Evolutionary conservation across 2,888 invertebrate genomes (phyloP).

Genomic region (Tiphia femorata): DNA sequence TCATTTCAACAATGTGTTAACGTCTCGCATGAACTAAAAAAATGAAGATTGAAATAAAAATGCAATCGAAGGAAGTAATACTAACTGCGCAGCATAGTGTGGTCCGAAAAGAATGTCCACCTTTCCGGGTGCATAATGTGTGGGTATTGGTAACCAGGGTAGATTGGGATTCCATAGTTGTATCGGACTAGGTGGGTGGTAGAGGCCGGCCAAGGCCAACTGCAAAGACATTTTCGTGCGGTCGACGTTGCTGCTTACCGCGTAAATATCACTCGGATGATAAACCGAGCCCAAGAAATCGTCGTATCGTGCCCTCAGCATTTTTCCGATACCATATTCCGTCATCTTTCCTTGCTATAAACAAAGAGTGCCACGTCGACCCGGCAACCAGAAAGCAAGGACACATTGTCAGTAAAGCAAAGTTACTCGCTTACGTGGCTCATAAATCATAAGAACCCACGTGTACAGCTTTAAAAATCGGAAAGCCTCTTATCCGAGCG

Average conservation of each 20-base stretch:
- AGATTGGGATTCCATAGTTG: slow-evolving; percentile 41
- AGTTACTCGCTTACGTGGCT: too few species aligned
- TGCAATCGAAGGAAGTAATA: too few species aligned
- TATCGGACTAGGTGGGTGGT: slow-evolving; percentile 27
- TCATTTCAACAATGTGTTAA: too few species aligned
- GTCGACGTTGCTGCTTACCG: slow-evolving; percentile 36
- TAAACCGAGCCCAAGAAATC: slow-evolving; percentile 41
- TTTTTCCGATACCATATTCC: slow-evolving; percentile 43
- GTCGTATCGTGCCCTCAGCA: slow-evolving; percentile 44
- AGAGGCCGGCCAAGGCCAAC: slow-evolving; percentile 46
- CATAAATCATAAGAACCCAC: too few species aligned
- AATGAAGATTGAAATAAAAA: too few species aligned
- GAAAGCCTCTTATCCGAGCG: too few species aligned
- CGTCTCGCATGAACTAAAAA: too few species aligned
- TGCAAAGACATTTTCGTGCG: slow-evolving; percentile 50
- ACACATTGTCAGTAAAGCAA: neutral
- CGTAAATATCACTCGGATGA: slow-evolving; percentile 37
- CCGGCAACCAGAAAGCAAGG: neutral
- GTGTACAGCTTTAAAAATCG: too few species aligned
- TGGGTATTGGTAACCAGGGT: slow-evolving; percentile 44
- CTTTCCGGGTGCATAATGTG: slow-evolving; percentile 32
- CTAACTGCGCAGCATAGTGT: too few species aligned
- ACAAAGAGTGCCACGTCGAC: slow-evolving; percentile 5
- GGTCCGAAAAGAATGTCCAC: slow-evolving; percentile 40
- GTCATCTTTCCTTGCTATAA: slow-evolving; percentile 44